These are phyloP conservation scores for Phragmatobia fuliginosa DNA, from an alignment of 2,888 invertebrate species.

Conservation along the genomic window DNA sequence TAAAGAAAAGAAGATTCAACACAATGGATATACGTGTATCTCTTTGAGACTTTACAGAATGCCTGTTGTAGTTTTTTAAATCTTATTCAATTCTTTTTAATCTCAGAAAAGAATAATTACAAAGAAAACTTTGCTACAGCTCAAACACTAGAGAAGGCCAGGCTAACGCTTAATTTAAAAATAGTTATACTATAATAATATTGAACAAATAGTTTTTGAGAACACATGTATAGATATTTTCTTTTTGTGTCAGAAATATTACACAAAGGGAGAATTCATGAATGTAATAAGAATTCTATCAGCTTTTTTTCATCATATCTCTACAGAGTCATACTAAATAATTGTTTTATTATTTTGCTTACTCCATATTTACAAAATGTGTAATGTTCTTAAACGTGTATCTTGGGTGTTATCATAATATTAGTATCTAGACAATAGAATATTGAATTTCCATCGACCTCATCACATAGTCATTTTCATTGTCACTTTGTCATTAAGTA, in stretches of 20 bases:
- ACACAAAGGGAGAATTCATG: too few relatives aligned
- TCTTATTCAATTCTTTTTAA: too few relatives aligned
- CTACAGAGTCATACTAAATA: not conserved
- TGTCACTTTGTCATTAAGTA: not conserved
- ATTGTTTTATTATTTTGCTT: not conserved
- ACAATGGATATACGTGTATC: not conserved
- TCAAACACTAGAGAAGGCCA: not conserved
- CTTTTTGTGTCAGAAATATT: too few relatives aligned
- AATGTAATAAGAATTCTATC: not conserved
- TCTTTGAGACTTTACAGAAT: not conserved
- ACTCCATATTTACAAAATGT: not conserved
- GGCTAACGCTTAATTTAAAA: not conserved
- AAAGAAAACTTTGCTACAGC: not conserved
- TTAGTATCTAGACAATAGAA: not conserved
- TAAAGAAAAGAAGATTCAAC: not conserved
- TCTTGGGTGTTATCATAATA: slow-evolving; percentile 7
- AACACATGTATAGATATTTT: too few relatives aligned
- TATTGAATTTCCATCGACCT: slow-evolving; percentile 4
- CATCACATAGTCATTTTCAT: slow-evolving; percentile 4
- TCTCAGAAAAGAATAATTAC: not conserved
- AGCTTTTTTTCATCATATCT: not conserved
- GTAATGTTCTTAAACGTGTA: not conserved
- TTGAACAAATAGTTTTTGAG: too few relatives aligned
- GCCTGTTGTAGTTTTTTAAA: not conserved
- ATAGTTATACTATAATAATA: too few relatives aligned